phyloP scores from a whole-genome alignment of 2,113 vertebrate species.

The Cryptotis parvus region DNA sequence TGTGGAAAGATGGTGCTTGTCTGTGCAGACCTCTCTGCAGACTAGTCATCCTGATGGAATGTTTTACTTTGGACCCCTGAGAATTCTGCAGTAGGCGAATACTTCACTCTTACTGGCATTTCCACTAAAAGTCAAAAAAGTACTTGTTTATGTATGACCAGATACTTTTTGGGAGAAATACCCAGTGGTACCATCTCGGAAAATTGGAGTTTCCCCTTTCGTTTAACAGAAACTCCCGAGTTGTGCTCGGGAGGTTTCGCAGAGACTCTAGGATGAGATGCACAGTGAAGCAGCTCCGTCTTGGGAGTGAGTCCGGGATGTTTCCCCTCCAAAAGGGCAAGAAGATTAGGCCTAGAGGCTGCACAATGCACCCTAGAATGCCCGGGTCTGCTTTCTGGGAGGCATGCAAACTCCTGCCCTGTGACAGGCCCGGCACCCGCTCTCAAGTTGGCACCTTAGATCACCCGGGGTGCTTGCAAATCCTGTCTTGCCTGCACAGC shows the following conservation, averaged over 20 bases:
- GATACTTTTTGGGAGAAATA: not conserved
- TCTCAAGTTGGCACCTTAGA: not conserved
- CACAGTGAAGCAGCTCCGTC: not conserved
- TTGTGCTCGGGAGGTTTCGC: not conserved
- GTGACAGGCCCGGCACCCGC: no score
- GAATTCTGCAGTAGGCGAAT: not conserved
- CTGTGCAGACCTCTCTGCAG: not conserved
- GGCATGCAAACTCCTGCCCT: not conserved
- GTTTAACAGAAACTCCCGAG: not conserved
- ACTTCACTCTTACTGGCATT: not conserved
- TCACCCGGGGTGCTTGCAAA: conserved; percentile 29
- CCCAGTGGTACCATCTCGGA: not conserved
- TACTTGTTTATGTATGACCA: not conserved
- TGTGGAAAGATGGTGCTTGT: not conserved
- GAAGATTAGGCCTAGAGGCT: not conserved
- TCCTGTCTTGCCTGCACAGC: conserved; percentile 63
- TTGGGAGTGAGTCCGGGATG: not conserved
- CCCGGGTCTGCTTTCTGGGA: not conserved
- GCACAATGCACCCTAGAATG: not conserved
- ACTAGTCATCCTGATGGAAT: conserved; percentile 27
- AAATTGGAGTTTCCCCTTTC: conserved; percentile 2
- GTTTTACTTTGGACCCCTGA: not conserved
- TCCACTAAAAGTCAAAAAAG: not conserved
- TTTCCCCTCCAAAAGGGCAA: not conserved
- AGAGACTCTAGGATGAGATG: not conserved